Evolutionary conservation across 2,888 invertebrate species (phyloP).

Genomic region (Orthosia incerta): DNA sequence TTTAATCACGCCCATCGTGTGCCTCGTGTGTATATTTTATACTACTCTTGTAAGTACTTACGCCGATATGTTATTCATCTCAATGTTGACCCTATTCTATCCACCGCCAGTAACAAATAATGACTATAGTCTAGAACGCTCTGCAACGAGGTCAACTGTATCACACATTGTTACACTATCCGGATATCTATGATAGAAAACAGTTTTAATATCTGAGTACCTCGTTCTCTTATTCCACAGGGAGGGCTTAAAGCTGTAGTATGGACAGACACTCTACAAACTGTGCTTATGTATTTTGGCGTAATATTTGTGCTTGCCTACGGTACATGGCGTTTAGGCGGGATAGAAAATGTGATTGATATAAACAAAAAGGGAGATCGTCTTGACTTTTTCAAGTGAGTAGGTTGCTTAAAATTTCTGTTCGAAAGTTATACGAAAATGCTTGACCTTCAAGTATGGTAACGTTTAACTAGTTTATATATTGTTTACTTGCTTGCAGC

Average conservation of each 20-base stretch:
- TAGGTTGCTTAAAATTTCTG: constrained; percentile 3
- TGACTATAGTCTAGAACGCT: constrained; percentile 68
- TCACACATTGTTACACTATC: constrained; percentile 58
- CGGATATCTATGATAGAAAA: constrained; percentile 31
- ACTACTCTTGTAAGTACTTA: constrained; percentile 94
- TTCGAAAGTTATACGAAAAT: background rate
- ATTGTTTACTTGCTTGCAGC: constrained; percentile 83
- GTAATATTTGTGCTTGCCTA: constrained; percentile 92
- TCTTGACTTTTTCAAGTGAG: constrained; percentile 94
- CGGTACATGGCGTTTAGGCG: constrained; percentile 93
- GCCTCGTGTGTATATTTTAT: constrained; percentile 97
- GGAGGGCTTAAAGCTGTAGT: constrained; percentile 95
- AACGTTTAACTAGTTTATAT: background rate
- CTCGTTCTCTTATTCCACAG: constrained; percentile 82
- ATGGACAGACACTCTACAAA: constrained; percentile 95
- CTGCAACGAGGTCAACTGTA: constrained; percentile 70
- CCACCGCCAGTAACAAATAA: constrained; percentile 66
- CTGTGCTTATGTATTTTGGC: constrained; percentile 93
- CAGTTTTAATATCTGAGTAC: constrained; percentile 16
- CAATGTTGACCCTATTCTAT: constrained; percentile 70
- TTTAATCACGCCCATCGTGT: constrained; percentile 94
- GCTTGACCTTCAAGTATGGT: background rate
- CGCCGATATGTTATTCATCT: constrained; percentile 36
- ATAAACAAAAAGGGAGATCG: constrained; percentile 92
- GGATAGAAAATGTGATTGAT: constrained; percentile 91